A percentile compares a stretch with the other conserved stretches of the same genome.
phyloP scores from a whole-genome alignment of 2,113 vertebrate species.

The Orycteropus afer region DNA sequence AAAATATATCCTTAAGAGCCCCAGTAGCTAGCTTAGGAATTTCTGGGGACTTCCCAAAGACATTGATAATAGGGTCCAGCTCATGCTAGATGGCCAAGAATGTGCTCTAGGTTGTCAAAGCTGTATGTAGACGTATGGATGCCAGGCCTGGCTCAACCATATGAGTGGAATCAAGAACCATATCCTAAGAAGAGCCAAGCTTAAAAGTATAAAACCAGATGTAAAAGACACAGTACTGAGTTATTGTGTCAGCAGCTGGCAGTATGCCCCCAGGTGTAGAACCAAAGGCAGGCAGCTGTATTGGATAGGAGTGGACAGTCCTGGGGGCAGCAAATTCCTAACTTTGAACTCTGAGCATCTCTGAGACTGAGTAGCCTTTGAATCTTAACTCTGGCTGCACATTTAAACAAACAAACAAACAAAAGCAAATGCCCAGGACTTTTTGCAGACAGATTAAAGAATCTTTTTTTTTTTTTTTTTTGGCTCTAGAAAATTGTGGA shows the following conservation, averaged over 20 bases:
- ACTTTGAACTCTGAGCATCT: neutral
- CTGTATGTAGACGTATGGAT: accelerated
- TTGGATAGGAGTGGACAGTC: neutral
- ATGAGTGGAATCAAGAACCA: neutral
- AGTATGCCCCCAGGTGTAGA: neutral
- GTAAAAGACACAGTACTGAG: neutral
- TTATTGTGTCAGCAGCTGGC: neutral
- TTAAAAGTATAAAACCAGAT: neutral
- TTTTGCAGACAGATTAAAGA: neutral
- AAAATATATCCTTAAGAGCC: neutral
- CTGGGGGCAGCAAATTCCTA: neutral
- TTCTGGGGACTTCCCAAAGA: neutral
- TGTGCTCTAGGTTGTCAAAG: neutral
- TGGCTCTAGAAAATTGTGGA: neutral
- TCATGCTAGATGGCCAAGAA: neutral
- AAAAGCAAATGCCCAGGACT: neutral
- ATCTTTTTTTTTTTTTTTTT: neutral
- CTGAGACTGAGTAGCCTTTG: neutral
- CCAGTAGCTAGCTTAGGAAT: neutral
- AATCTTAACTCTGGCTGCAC: neutral
- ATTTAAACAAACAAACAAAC: neutral
- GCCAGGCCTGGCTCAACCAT: neutral
- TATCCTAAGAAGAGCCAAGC: neutral
- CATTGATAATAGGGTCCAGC: neutral
- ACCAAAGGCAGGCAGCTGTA: neutral